Conservation (phyloP, 2,113 vertebrate genomes). For the Anas platyrhynchos region DNA sequence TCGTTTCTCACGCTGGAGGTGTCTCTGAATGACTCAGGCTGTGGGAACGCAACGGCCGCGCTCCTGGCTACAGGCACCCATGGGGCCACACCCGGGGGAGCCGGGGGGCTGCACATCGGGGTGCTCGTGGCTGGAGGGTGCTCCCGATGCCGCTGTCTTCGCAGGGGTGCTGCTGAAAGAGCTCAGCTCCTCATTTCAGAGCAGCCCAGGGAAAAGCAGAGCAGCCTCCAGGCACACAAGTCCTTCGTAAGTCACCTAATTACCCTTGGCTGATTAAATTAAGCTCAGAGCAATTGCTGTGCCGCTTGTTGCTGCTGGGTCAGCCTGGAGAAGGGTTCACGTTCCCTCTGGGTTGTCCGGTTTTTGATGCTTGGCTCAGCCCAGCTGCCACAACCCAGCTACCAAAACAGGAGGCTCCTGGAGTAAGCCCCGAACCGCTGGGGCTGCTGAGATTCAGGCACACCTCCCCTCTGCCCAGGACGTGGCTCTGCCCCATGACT, state of each 20-base stretch:
- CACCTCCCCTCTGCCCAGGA: not conserved
- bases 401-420: not conserved
- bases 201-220: not conserved
- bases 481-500: not conserved
- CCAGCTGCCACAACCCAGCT: not conserved
- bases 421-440: not conserved
- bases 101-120: not conserved
- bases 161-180: not conserved
- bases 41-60: not conserved
- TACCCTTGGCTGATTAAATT: not conserved
- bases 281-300: not conserved
- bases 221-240: not conserved
- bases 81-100: not conserved
- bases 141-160: accelerated
- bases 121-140: not conserved
- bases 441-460: not conserved
- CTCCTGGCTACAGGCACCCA: accelerated
- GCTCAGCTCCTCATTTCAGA: not conserved
- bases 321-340: not conserved
- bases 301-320: not conserved
- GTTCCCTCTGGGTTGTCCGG: not conserved
- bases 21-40: not conserved
- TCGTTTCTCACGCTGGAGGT: not conserved
- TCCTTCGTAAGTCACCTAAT: not conserved
- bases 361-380: not conserved